Base-by-base conservation (phyloP, 2,113 vertebrate species). In the Garra rufa region DNA sequence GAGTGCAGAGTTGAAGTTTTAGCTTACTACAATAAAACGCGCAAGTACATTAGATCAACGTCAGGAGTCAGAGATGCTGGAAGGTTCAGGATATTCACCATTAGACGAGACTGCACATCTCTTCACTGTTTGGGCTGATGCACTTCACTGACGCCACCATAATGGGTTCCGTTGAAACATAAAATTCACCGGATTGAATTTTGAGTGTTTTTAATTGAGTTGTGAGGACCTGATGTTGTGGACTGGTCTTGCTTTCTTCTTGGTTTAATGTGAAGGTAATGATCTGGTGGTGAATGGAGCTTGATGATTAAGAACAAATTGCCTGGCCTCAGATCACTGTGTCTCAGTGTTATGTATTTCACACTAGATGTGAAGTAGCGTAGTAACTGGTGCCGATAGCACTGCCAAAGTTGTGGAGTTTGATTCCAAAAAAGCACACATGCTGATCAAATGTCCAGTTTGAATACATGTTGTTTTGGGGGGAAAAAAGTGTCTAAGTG, bases 21-120 rank as follows among this genome's bases (percentile, higher is more conserved):
- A 86, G 88, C 86, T 86, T 79, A 61, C 70, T 48, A 70, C 77
- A 87, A 82, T 82, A 77, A 84, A 87, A 82, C 61, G 21, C 57
- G 55, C 34, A 30, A 50, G 61, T 69, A 59, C 83, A 85, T 87
- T 83, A 85, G 63, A 76, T 52, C 26, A 76, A 74, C 41, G 59
- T 70, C 65, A 81, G 75, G 82, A 52, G 78, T 83, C 70, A 34
- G 73, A 87, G 74, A 79, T 73, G 73, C 50, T 63, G 52, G 77
- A 61, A 80, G 59, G 75, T 59, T 30, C 78, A 65, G 41, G 15
- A 48, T 83, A 41, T 71, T 87, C 57, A 70, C 77, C 55, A 86
- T 85, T 80, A 86, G 79, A 74, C 30, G 78, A 85, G 44, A 75
- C 26, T 21, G 76, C 21, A 59, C 75, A 73, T 82, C 83, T 78